A percentile compares a stretch with the other conserved stretches of the same genome.
Conservation (phyloP, 2,888 invertebrate genomes). For the Podabrus alpinus region DNA sequence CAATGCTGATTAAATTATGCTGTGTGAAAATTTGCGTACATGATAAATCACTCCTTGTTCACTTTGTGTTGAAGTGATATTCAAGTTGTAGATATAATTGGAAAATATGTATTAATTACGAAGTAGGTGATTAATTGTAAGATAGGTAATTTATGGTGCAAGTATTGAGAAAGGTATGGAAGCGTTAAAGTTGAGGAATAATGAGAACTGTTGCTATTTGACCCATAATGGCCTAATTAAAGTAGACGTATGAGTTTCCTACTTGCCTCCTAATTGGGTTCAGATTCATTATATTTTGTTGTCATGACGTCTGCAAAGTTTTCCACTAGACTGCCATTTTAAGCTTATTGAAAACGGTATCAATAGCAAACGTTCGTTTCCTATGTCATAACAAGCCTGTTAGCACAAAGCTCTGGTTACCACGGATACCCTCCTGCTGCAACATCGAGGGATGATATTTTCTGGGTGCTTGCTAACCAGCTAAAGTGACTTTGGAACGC, state of each 20-base stretch:
- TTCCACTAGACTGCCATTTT: constrained; percentile 47
- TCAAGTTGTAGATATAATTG: background rate
- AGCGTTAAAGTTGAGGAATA: constrained; percentile 1
- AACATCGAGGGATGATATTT: constrained; percentile 25
- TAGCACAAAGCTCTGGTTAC: constrained; percentile 31
- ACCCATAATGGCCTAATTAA: constrained; percentile 16
- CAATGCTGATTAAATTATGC: background rate
- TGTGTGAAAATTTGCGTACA: background rate
- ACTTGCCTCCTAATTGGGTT: constrained; percentile 47
- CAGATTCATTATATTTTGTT: constrained; percentile 50
- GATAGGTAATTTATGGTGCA: background rate
- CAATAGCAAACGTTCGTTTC: constrained; percentile 35
- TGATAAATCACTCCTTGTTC: background rate
- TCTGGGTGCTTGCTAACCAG: constrained; percentile 18
- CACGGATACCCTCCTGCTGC: constrained; percentile 29
- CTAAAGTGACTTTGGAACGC: constrained; percentile 25
- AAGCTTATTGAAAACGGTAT: constrained; percentile 43
- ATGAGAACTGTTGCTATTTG: background rate
- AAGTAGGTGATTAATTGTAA: background rate
- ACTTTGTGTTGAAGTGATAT: background rate
- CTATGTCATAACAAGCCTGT: constrained; percentile 32
- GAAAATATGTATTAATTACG: background rate
- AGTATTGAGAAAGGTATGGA: background rate
- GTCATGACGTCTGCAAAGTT: constrained; percentile 50
- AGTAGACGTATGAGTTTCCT: constrained; percentile 32